Evolutionary conservation across 2,888 invertebrate species (phyloP).

Genomic region (Anoplius nigerrimus): DNA sequence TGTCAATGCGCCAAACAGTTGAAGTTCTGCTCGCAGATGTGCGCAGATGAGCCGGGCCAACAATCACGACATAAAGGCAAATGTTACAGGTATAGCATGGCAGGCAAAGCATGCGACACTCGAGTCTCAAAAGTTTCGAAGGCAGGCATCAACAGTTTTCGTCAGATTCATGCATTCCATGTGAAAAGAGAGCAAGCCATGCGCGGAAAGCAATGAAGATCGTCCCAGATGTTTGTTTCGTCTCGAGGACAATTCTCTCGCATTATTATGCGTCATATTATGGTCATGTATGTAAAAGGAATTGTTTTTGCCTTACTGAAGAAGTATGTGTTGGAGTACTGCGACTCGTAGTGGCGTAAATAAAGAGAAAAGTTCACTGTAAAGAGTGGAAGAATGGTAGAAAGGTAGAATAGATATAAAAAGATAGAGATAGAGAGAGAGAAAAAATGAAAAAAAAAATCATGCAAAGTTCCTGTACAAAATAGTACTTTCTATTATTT

Average conservation of each 20-base stretch:
- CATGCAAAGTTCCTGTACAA: slow-evolving; percentile 25
- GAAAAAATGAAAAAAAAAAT: slow-evolving; percentile 8
- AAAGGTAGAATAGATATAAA: too few relatives aligned
- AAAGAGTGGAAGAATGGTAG: background rate
- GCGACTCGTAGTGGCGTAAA: background rate
- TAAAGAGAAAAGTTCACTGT: background rate
- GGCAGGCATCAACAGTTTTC: slow-evolving; percentile 37
- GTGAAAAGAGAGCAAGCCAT: slow-evolving; percentile 23
- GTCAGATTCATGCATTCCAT: slow-evolving; percentile 38
- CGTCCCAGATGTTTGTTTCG: slow-evolving; percentile 64
- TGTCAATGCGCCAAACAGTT: too few relatives aligned
- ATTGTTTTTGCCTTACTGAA: background rate
- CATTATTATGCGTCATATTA: slow-evolving; percentile 9
- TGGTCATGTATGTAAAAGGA: slow-evolving; percentile 8
- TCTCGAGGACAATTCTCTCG: background rate
- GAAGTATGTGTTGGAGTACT: background rate
- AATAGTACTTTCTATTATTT: background rate
- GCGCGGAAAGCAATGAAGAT: slow-evolving; percentile 64
- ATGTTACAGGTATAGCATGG: too few relatives aligned
- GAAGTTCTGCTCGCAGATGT: too few relatives aligned
- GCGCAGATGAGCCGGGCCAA: too few relatives aligned
- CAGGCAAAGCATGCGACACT: too few relatives aligned
- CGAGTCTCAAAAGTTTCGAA: too few relatives aligned
- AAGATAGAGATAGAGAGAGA: slow-evolving; percentile 10
- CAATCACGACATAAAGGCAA: too few relatives aligned